Conservation (phyloP, 2,888 invertebrate species). For the Tiliacea aurago region DNA sequence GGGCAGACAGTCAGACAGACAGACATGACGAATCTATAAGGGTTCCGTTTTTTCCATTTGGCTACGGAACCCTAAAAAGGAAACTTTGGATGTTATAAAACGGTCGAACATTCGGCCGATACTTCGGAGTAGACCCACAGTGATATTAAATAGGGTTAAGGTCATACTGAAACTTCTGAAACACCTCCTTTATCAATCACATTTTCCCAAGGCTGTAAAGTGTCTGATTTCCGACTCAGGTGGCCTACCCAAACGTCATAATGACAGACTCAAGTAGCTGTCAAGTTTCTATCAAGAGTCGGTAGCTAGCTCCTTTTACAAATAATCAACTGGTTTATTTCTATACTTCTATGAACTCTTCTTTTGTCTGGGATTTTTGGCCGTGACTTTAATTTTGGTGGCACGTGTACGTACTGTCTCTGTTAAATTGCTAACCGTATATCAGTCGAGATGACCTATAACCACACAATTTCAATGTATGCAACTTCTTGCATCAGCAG, state of each 20-base stretch:
- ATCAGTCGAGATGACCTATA: too few species aligned
- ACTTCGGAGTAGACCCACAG: too few species aligned
- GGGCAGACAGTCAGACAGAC: too few species aligned
- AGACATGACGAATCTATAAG: too few species aligned
- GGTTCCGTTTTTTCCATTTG: too few species aligned
- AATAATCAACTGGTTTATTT: constrained; percentile 32
- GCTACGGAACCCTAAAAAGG: too few species aligned
- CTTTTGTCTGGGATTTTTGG: constrained; percentile 5
- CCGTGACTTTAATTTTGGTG: constrained; percentile 10
- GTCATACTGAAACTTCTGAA: constrained; percentile 31
- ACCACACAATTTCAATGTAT: too few species aligned
- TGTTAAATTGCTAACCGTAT: neutral
- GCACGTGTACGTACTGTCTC: neutral
- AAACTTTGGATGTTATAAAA: too few species aligned
- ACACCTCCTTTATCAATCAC: neutral
- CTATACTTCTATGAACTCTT: neutral
- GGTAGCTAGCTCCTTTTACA: constrained; percentile 31
- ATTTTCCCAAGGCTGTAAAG: constrained; percentile 41
- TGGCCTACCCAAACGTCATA: too few species aligned
- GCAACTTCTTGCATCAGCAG: neutral
- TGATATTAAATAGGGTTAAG: too few species aligned
- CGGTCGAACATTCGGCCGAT: too few species aligned
- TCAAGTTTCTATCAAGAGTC: neutral
- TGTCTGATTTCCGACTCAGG: constrained; percentile 54
- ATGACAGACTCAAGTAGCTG: too few species aligned